Conservation (phyloP, 92 coral and sea anemone genomes). For the Epizoanthus scotinus region DNA sequence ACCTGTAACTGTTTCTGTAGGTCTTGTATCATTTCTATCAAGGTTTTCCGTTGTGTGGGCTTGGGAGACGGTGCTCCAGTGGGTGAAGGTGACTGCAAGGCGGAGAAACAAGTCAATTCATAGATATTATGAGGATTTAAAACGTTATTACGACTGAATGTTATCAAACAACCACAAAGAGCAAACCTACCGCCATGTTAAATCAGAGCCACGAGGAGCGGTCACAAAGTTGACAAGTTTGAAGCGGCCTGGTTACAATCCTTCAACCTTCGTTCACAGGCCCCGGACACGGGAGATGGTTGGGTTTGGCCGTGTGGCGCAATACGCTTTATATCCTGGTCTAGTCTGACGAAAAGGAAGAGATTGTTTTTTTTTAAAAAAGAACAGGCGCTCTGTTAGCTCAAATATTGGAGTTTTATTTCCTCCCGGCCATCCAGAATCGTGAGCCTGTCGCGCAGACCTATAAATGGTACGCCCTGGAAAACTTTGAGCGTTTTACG, state of each 20-base stretch:
- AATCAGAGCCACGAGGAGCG: slow-evolving; percentile 50
- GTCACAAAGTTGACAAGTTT: slow-evolving; percentile 32
- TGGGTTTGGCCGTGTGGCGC: no score
- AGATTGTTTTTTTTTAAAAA: no score
- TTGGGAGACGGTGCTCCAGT: slow-evolving; percentile 48
- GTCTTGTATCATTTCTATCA: slow-evolving; percentile 77
- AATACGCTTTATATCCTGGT: no score
- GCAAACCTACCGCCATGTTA: slow-evolving; percentile 69
- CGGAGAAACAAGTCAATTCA: not conserved
- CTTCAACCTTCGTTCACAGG: slow-evolving; percentile 28
- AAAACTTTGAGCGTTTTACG: no score
- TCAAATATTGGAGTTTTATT: no score
- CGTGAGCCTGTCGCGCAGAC: no score
- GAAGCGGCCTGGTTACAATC: slow-evolving; percentile 46
- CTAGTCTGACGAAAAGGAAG: no score
- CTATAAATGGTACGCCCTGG: no score
- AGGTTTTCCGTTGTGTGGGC: slow-evolving; percentile 50
- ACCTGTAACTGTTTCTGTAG: slow-evolving; percentile 83
- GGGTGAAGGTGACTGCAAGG: slow-evolving; percentile 54
- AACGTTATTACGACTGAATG: not conserved
- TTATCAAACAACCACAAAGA: not conserved
- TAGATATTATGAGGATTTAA: not conserved
- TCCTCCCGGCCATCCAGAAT: no score
- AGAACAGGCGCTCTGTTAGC: no score
- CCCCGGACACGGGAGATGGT: not conserved